These are phyloP conservation scores for Prionailurus viverrinus DNA, from an alignment of 2,113 vertebrate genomes.

Conservation along the genomic window DNA sequence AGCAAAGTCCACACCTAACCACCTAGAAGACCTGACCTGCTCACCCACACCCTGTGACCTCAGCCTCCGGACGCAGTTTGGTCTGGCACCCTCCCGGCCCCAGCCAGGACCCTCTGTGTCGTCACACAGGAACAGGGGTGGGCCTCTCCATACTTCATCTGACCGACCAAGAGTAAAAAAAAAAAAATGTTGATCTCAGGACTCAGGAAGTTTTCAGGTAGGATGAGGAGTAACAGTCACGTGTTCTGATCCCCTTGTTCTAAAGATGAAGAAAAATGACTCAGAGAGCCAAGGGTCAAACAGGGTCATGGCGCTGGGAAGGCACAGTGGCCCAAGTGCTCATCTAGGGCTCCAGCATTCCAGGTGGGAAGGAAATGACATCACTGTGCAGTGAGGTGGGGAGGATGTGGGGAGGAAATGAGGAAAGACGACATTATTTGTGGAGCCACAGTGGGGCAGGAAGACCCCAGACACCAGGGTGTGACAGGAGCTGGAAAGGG, in stretches of 20 bases:
- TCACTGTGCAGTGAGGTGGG: neutral
- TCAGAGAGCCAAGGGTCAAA: neutral
- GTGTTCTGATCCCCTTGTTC: neutral
- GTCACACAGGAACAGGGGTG: neutral
- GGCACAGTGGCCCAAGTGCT: fast-evolving
- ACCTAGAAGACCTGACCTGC: too few relatives aligned
- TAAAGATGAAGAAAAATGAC: neutral
- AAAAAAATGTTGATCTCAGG: neutral
- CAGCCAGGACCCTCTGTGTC: neutral
- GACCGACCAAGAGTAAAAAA: neutral
- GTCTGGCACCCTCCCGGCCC: too few relatives aligned
- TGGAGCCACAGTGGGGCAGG: neutral
- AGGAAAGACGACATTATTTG: neutral
- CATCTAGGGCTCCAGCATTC: neutral
- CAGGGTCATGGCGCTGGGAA: neutral
- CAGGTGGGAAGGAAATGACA: slow-evolving; percentile 11
- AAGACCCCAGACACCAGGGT: neutral
- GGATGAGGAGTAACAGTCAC: neutral
- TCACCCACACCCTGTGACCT: neutral
- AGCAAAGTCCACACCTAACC: neutral
- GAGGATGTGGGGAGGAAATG: slow-evolving; percentile 27
- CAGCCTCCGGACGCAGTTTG: fast-evolving
- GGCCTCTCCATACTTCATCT: neutral
- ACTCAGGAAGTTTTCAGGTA: neutral
- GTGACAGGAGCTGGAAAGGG: neutral